These are phyloP conservation scores for Anabas testudineus DNA, from an alignment of 2,797 vertebrate genomes.

Conservation along the genomic window DNA sequence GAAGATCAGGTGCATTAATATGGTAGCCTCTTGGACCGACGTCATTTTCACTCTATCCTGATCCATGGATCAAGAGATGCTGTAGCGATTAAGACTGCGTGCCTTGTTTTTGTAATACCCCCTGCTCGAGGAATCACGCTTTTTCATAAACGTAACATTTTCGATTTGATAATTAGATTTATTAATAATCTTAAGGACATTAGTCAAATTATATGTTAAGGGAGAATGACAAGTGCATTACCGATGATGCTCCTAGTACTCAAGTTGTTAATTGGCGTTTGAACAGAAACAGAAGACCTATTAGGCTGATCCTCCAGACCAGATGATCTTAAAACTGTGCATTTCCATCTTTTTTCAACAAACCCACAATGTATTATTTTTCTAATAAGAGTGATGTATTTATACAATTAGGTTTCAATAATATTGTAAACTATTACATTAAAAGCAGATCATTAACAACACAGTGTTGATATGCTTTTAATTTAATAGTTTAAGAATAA, in stretches of 20 bases:
- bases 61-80: background rate
- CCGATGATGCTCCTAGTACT: background rate
- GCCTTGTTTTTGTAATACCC: background rate
- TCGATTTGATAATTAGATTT: background rate
- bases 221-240: background rate
- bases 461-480: no score
- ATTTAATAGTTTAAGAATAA: background rate
- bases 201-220: background rate
- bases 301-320: background rate
- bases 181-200: background rate
- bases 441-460: no score
- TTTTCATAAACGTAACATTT: background rate
- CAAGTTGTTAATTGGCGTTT: background rate
- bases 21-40: conserved; percentile 2
- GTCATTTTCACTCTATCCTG: background rate
- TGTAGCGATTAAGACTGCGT: background rate
- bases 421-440: no score
- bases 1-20: background rate
- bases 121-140: background rate
- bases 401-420: background rate
- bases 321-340: background rate
- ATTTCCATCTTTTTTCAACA: background rate
- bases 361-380: background rate
- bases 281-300: background rate
- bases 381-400: background rate